A percentile compares a stretch with the other conserved stretches of the same genome.
Conservation (phyloP, 2,797 vertebrate genomes). For the Protosalanx chinensis region DNA sequence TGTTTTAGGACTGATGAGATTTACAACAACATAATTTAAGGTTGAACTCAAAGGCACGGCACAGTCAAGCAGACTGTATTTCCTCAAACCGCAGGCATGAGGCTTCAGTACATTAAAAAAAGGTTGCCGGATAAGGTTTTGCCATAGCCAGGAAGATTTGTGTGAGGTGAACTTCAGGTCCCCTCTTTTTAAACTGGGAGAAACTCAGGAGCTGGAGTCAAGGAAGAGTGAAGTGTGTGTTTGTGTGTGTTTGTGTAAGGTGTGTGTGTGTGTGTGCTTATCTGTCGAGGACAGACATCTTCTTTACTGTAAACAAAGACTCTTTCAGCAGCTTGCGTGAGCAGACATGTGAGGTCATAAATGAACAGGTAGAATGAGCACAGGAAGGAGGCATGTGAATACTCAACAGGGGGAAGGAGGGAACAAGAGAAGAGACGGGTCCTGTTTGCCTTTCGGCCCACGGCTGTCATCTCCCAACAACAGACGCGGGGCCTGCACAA, state of each 20-base stretch:
- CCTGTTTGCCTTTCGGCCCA: conserved; percentile 44
- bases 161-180: conserved; percentile 61
- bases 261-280: background rate
- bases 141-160: conserved; percentile 54
- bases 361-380: conserved; percentile 39
- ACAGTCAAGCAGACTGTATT: conserved; percentile 51
- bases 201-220: background rate
- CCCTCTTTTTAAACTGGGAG: conserved; percentile 18
- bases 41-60: conserved; percentile 43
- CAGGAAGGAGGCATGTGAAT: conserved; percentile 42
- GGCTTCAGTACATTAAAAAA: conserved; percentile 34
- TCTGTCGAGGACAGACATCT: conserved; percentile 12
- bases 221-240: conserved; percentile 8
- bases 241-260: conserved; percentile 8
- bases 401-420: conserved; percentile 8
- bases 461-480: conserved; percentile 37
- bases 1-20: conserved; percentile 47
- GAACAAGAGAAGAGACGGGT: background rate
- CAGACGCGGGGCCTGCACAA: conserved; percentile 43
- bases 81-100: conserved; percentile 50
- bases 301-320: conserved; percentile 59
- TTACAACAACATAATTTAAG: conserved; percentile 61
- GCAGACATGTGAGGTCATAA: conserved; percentile 57
- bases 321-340: conserved; percentile 55
- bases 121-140: conserved; percentile 38